A percentile compares a stretch with the other conserved stretches of the same genome.
These are phyloP conservation scores for Chromobotia macracanthus DNA, from an alignment of 2,797 vertebrate genomes.

Conservation along the genomic window DNA sequence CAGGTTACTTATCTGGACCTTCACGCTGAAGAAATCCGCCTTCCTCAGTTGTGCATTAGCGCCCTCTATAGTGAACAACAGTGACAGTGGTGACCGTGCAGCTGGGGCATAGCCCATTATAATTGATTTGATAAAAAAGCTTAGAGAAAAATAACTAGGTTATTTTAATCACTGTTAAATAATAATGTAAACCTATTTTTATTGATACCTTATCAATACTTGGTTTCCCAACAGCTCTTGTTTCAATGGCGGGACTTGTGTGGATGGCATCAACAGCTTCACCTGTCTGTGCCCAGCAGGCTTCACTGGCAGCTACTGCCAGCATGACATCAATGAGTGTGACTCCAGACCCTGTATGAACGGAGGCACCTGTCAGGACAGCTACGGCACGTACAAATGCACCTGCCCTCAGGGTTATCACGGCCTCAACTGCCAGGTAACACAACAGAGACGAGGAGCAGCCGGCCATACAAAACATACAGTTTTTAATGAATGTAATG, in stretches of 20 bases:
- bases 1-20: neutral
- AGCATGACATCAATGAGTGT: constrained; percentile 94
- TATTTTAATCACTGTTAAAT: neutral
- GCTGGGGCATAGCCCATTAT: neutral
- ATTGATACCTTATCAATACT: neutral
- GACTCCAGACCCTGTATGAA: constrained; percentile 94
- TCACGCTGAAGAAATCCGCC: constrained; percentile 16
- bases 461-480: too few relatives aligned
- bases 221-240: constrained; percentile 83
- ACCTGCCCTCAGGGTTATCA: constrained; percentile 93
- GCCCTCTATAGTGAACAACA: constrained; percentile 71
- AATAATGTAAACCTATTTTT: neutral
- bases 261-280: constrained; percentile 95
- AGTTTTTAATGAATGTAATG: too few relatives aligned
- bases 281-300: constrained; percentile 89
- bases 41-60: constrained; percentile 64
- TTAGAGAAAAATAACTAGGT: too few relatives aligned
- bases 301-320: constrained; percentile 95
- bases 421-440: constrained; percentile 92
- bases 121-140: too few relatives aligned
- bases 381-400: constrained; percentile 94
- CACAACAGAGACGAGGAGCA: too few relatives aligned
- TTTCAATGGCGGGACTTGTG: constrained; percentile 90
- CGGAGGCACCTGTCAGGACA: constrained; percentile 94
- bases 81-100: constrained; percentile 3